Evolutionary conservation across 2,113 vertebrate species (phyloP).

Genomic region (Myocastor coypus): DNA sequence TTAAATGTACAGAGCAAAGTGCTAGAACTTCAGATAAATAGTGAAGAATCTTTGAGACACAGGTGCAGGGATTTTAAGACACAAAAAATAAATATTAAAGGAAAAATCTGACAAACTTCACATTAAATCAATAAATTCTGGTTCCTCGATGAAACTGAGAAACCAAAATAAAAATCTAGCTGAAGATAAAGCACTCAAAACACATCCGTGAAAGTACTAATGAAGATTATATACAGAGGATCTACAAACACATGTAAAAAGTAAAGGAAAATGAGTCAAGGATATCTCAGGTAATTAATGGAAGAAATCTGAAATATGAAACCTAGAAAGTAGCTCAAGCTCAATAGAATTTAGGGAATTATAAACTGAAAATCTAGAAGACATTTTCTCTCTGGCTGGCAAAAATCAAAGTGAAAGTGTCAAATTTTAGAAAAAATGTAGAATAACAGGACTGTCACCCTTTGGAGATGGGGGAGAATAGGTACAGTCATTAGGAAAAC

Average conservation of each 20-base stretch:
- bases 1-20: conserved; percentile 21
- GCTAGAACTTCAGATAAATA: conserved; percentile 34
- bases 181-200: background rate
- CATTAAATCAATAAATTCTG: conserved; percentile 10
- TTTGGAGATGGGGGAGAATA: background rate
- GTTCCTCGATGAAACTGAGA: background rate
- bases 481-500: background rate
- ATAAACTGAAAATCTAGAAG: background rate
- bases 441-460: background rate
- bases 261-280: background rate
- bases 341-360: background rate
- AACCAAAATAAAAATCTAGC: conserved; percentile 38
- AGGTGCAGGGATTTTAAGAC: background rate
- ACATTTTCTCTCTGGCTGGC: background rate
- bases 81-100: conserved; percentile 34
- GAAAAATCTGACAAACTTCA: background rate
- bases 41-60: conserved; percentile 1
- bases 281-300: background rate
- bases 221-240: background rate
- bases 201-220: background rate
- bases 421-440: background rate
- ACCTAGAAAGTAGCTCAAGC: background rate
- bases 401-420: conserved; percentile 36
- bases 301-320: background rate
- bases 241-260: conserved; percentile 27